Conservation (phyloP, 1,140 invertebrate genomes). For the Lutraria rhynchaena region DNA sequence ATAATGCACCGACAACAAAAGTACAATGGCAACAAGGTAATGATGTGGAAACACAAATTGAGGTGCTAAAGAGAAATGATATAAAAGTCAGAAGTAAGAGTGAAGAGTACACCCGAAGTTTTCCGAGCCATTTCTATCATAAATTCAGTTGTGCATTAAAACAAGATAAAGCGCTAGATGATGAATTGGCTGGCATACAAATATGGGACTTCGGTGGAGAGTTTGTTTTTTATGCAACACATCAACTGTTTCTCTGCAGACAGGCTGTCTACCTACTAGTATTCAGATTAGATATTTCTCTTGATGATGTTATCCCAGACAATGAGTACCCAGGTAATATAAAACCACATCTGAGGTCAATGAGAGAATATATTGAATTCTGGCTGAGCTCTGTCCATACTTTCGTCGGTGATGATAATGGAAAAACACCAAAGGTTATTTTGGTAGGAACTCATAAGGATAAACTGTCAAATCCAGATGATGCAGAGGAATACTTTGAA, state of each 20-base stretch:
- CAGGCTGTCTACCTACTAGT: slow-evolving; percentile 29
- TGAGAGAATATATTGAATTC: background rate
- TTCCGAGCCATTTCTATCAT: too few relatives aligned
- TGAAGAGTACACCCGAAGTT: too few relatives aligned
- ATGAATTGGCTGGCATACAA: too few relatives aligned
- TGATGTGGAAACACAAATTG: too few relatives aligned
- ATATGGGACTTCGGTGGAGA: slow-evolving; percentile 36
- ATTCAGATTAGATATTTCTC: slow-evolving; percentile 4
- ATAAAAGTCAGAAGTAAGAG: too few relatives aligned
- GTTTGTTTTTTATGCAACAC: slow-evolving; percentile 35
- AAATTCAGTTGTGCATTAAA: too few relatives aligned
- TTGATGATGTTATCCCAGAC: background rate
- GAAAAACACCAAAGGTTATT: background rate
- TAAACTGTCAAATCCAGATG: background rate
- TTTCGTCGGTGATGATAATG: slow-evolving; percentile 22
- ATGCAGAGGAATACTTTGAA: slow-evolving; percentile 5
- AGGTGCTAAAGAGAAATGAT: too few relatives aligned
- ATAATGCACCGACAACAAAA: too few relatives aligned
- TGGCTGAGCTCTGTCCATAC: slow-evolving; percentile 24
- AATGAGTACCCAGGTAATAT: background rate
- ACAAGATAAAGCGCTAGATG: too few relatives aligned
- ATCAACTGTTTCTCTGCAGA: slow-evolving; percentile 19
- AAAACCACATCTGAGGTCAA: background rate
- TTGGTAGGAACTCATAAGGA: slow-evolving; percentile 28
- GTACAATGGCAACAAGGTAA: too few relatives aligned